Evolutionary conservation across 2,888 invertebrate species (phyloP).

Genomic region (Harpagoxenus sublaevis): DNA sequence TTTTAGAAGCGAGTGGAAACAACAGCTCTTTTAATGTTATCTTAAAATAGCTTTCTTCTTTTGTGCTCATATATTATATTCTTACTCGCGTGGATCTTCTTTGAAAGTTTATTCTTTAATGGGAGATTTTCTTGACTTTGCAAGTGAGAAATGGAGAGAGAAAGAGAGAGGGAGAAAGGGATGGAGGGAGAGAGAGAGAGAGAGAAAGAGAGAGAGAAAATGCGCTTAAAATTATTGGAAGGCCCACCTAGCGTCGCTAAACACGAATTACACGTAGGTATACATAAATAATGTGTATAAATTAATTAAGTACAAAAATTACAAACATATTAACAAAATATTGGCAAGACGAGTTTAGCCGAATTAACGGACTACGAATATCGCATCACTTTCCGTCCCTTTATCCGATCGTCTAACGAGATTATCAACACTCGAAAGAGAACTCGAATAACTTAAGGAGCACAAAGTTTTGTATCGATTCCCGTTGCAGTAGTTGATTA

Average conservation of each 20-base stretch:
- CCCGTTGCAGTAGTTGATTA: slow-evolving; percentile 11
- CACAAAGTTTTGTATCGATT: slow-evolving; percentile 15
- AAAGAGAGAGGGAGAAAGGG: slow-evolving; percentile 55
- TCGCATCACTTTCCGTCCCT: slow-evolving; percentile 20
- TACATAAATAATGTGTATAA: slow-evolving; percentile 84
- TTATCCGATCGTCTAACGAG: slow-evolving; percentile 5
- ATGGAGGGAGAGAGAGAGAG: slow-evolving; percentile 47
- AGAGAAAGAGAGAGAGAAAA: slow-evolving; percentile 50
- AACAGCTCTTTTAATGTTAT: slow-evolving; percentile 37
- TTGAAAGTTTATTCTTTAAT: slow-evolving; percentile 19
- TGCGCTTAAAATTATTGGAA: slow-evolving; percentile 45
- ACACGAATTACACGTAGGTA: slow-evolving; percentile 71
- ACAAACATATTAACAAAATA: slow-evolving; percentile 86
- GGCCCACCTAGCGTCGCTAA: slow-evolving; percentile 77
- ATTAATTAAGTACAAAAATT: slow-evolving; percentile 86
- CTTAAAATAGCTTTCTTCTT: slow-evolving; percentile 39
- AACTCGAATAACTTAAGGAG: slow-evolving; percentile 31
- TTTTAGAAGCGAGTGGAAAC: slow-evolving; percentile 40
- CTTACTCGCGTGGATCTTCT: slow-evolving; percentile 34
- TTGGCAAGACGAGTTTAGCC: slow-evolving; percentile 85
- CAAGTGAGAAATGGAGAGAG: slow-evolving; percentile 67
- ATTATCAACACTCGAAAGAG: slow-evolving; percentile 5
- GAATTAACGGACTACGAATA: slow-evolving; percentile 56
- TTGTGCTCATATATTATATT: slow-evolving; percentile 42
- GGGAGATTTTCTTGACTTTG: slow-evolving; percentile 69